Base-by-base conservation (phyloP, 1,140 invertebrate genomes). In the Parasteatoda tepidariorum region DNA sequence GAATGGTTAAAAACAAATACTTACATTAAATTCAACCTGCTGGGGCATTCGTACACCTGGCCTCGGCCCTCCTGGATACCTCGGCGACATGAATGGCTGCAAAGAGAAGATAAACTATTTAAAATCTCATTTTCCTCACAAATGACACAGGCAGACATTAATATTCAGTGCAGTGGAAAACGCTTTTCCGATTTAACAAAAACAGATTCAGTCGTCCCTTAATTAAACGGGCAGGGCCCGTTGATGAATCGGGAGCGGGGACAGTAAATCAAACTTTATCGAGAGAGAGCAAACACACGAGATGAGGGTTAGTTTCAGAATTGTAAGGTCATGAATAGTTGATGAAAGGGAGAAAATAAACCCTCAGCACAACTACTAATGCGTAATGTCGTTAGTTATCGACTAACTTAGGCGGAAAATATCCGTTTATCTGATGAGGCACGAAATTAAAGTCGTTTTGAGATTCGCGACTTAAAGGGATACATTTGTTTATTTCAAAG, bases 21-120 rank as follows among this genome's bases (percentile, higher is more conserved):
- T 91, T 91, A 97, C 96, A 90, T 96, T 98, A 88, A 98, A 98
- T 88, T 98, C 97, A 90, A 88, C 88, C 94, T 97, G 88, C 90
- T 95, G 95, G 86, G 96, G 95, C 93, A 98, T 97, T 88, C 97
- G 91, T 75, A 97, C 96, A 59, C 93, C 92, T 34, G 84, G 79
- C 57, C 84, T 83, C 9, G 96, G 96, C 83, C 95, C 96, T 68
- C 93, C 93, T 24, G 96, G 95, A 91, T 97, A 98, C 89, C 97
- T 90, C 2, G 96, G 96, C 55, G 95, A 95, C 94, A 98, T 97
- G 89, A 97, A 98, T 62, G 96, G 95, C 90, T 96, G 92, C 18
- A 90, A 91, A 90, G 85, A 88, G 85, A 87, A 59, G 6, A 75
- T 38, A 62, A 1, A 22, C 2, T 18, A 48, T 48, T 48, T 4